A percentile compares a stretch with the other conserved stretches of the same genome.
Conservation (phyloP, 2,797 vertebrate genomes). For the Scarus forsteni region DNA sequence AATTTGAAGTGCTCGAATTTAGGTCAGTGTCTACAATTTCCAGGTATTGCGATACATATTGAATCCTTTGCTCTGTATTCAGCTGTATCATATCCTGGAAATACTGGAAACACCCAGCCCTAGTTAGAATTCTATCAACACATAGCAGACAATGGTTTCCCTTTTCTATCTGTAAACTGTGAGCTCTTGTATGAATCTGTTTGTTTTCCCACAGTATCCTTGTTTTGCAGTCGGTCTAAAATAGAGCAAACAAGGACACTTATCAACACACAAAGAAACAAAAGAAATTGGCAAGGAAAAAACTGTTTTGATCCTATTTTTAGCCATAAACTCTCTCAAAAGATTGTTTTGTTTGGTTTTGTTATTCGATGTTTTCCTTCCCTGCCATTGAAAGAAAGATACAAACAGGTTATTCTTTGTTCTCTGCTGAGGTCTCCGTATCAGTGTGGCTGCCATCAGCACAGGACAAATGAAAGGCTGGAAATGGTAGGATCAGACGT, state of each 20-base stretch:
- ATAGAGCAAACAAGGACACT: conserved; percentile 61
- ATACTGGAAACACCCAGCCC: too few species aligned
- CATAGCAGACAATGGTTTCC: conserved; percentile 12
- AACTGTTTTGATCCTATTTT: conserved; percentile 74
- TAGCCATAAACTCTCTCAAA: conserved; percentile 53
- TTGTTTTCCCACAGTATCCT: conserved; percentile 67
- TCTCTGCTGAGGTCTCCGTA: conserved; percentile 12
- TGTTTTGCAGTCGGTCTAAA: conserved; percentile 62
- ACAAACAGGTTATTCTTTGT: conserved; percentile 45
- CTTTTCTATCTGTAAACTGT: conserved; percentile 23
- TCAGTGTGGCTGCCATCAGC: conserved; percentile 40
- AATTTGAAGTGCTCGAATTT: too few species aligned
- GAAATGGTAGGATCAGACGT: conserved; percentile 44
- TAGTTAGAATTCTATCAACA: conserved; percentile 10
- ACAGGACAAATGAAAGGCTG: conserved; percentile 36
- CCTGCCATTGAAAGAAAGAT: conserved; percentile 63
- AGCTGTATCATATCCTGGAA: background rate
- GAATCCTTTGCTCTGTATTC: too few species aligned
- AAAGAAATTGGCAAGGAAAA: conserved; percentile 64
- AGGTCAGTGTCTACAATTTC: too few species aligned
- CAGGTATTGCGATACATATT: too few species aligned
- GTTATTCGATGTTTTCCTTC: conserved; percentile 71
- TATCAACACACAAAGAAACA: conserved; percentile 65
- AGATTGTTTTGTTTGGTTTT: conserved; percentile 67
- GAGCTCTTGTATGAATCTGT: conserved; percentile 48